Percentiles rank a stretch among this genome's conserved stretches.
phyloP scores from a whole-genome alignment of 1,140 invertebrate species.

The Anastrepha obliqua region DNA sequence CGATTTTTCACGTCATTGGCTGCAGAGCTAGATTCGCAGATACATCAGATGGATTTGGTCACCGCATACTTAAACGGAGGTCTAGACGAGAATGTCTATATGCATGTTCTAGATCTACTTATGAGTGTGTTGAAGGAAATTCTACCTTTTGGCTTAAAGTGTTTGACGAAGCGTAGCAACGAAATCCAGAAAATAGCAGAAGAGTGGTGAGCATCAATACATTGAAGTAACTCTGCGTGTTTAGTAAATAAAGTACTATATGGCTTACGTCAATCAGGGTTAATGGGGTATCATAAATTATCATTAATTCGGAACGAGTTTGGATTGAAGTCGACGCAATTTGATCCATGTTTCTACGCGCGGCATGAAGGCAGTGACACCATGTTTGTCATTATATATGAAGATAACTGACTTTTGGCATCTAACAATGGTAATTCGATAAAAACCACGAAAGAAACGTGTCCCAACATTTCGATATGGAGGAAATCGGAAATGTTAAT shows the following conservation, averaged over 20 bases:
- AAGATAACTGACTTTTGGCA: neutral
- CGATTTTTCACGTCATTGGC: constrained; percentile 32
- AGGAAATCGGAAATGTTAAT: constrained; percentile 36
- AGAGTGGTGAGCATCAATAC: neutral
- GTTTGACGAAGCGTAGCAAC: neutral
- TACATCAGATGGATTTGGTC: constrained; percentile 57
- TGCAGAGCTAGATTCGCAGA: constrained; percentile 48
- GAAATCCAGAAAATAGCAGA: neutral
- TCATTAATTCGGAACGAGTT: neutral
- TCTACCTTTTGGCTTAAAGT: neutral
- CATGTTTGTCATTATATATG: constrained; percentile 25
- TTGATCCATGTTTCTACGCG: neutral
- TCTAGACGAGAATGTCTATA: constrained; percentile 54
- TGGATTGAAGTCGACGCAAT: neutral
- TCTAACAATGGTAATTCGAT: constrained; percentile 6
- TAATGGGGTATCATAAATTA: constrained; percentile 42
- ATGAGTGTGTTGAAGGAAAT: neutral
- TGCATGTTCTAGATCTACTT: constrained; percentile 56
- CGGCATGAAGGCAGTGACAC: neutral
- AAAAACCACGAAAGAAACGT: neutral
- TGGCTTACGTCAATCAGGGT: constrained; percentile 73
- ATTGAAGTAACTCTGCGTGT: constrained; percentile 56
- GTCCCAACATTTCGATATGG: constrained; percentile 32
- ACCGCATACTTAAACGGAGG: constrained; percentile 56
- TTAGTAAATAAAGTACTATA: constrained; percentile 52